phyloP scores from a whole-genome alignment of 2,888 invertebrate genomes.

The Gandaritis pyraliata region DNA sequence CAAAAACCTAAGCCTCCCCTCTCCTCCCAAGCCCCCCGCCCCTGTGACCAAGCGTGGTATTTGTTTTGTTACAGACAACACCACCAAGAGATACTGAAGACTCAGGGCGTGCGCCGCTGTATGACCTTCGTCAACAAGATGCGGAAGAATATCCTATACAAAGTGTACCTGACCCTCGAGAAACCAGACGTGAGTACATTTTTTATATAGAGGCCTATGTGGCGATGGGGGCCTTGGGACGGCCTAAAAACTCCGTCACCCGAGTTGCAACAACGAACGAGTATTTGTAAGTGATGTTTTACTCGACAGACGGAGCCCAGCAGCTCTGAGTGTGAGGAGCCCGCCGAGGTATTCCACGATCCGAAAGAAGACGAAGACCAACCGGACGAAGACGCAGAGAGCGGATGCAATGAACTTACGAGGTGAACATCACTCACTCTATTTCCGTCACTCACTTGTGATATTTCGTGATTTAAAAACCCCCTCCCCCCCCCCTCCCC shows the following conservation, averaged over 20 bases:
- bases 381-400: slow-evolving; percentile 46
- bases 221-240: no score
- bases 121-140: slow-evolving; percentile 91
- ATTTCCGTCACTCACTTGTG: not conserved
- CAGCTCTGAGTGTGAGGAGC: slow-evolving; percentile 55
- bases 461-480: no score
- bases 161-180: slow-evolving; percentile 88
- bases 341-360: slow-evolving; percentile 72
- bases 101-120: slow-evolving; percentile 92
- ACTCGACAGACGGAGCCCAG: slow-evolving; percentile 50
- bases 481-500: no score
- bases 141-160: slow-evolving; percentile 87
- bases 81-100: slow-evolving; percentile 94
- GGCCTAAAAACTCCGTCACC: no score
- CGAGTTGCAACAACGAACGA: no score
- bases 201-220: no score
- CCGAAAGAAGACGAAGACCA: slow-evolving; percentile 47
- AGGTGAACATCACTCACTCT: slow-evolving; percentile 50
- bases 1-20: no score
- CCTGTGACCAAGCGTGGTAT: no score
- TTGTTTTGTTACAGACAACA: slow-evolving; percentile 85
- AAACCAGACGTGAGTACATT: slow-evolving; percentile 67
- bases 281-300: no score
- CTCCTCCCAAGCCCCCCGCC: no score
- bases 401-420: slow-evolving; percentile 53